Evolutionary conservation across 2,113 vertebrate genomes (phyloP).

Genomic region (Eulemur macaco): DNA sequence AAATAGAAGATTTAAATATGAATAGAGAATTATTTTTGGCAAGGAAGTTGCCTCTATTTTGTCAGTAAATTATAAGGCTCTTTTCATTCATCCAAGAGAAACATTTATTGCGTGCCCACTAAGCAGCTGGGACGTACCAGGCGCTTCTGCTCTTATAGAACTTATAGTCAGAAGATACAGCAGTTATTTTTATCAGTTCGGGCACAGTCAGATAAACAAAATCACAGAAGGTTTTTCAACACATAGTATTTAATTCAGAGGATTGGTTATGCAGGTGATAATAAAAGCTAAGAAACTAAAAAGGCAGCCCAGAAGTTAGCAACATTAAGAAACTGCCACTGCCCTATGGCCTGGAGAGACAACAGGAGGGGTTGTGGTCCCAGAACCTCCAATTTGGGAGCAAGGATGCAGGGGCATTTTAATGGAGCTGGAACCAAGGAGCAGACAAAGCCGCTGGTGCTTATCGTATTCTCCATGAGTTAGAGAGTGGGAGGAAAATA

Average conservation of each 20-base stretch:
- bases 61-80: not conserved
- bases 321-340: not conserved
- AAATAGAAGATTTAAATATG: not conserved
- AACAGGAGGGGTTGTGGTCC: not conserved
- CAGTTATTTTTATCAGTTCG: conserved; percentile 5
- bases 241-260: not conserved
- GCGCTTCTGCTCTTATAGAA: not conserved
- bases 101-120: not conserved
- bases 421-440: not conserved
- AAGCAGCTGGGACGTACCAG: not conserved
- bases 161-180: not conserved
- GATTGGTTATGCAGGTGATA: not conserved
- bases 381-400: not conserved
- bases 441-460: not conserved
- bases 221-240: not conserved
- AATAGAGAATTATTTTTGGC: not conserved
- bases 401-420: not conserved
- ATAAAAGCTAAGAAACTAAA: not conserved
- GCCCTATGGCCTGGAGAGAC: not conserved
- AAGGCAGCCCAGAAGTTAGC: not conserved
- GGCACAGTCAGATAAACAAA: not conserved
- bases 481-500: too few relatives aligned
- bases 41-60: not conserved
- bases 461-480: not conserved
- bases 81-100: not conserved